Base-by-base conservation (phyloP, 2,888 invertebrate genomes). In the Axea sp. region DNA sequence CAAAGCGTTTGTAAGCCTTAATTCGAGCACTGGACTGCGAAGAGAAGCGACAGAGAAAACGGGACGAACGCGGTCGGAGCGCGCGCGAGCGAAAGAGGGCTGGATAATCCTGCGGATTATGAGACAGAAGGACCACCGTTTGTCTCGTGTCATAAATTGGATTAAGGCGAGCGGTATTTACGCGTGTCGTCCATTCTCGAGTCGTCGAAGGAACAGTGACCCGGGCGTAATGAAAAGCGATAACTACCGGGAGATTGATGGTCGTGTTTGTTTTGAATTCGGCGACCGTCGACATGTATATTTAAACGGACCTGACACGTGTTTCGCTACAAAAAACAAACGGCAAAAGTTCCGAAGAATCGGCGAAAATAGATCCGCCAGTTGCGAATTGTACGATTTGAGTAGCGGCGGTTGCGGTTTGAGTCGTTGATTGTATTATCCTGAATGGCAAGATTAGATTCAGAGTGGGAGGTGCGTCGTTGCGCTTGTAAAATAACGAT, bases 71-170 rank as follows among this genome's bases (percentile, higher is more conserved):
- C 24, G 24, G 2, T 3, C 7, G 24, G 1, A 3, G 22, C 8
- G 19, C 3, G 14, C 2, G n/a, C 5, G 22, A 24, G 24, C 1
- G 12, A 19, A 41, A 30, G 41, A 39, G 19, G 35, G 17, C 19
- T 4, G 28, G 43, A 67, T 80, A 82, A 83, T 83, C 81, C 80
- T 30, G 30, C 22, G 80, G 82, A 83, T 83, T 83, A 82, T 64
- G 75, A 65, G 72, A 77, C 78, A 79, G 80, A 80, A 80, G 51
- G 68, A 59, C 49, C 53, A 59, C 12, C 12, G 68, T 80, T 81
- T 78, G 79, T 81, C 78, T 77, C 74, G 77, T 78, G 79, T 81
- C 83, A 81, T 83, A 82, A 84, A 83, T 82, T 81, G 83, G 81
- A 83, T 83, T 81, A 83, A 76, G 76, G 80, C 77, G 76, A 75